A percentile compares a stretch with the other conserved stretches of the same genome.
These are phyloP conservation scores for Unio delphinus DNA, from an alignment of 2,888 invertebrate genomes.

Conservation along the genomic window DNA sequence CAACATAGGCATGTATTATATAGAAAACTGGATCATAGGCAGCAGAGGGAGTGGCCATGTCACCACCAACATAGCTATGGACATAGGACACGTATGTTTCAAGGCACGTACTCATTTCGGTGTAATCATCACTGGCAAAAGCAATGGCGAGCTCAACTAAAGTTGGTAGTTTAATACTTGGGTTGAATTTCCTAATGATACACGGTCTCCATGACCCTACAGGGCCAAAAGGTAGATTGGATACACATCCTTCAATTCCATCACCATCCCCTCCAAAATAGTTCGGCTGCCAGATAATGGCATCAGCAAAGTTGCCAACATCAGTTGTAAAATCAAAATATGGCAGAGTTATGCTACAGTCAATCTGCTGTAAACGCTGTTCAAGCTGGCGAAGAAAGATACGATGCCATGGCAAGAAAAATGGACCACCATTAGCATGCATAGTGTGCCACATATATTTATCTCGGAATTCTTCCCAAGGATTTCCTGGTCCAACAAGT, in stretches of 20 bases:
- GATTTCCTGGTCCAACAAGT: conserved; percentile 43
- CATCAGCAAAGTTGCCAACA: conserved; percentile 58
- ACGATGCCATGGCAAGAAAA: conserved; percentile 68
- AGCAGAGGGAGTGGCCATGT: conserved; percentile 58
- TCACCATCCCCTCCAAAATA: conserved; percentile 65
- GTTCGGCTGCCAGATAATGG: conserved; percentile 67
- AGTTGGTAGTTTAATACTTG: conserved; percentile 55
- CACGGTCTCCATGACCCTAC: conserved; percentile 63
- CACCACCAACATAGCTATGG: conserved; percentile 62
- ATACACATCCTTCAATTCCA: conserved; percentile 53
- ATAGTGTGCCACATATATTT: conserved; percentile 63
- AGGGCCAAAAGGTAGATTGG: conserved; percentile 65
- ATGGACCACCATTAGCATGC: conserved; percentile 59
- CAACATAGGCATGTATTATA: conserved; percentile 58
- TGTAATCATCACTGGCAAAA: conserved; percentile 55
- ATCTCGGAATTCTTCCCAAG: conserved; percentile 64
- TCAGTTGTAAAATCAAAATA: conserved; percentile 69
- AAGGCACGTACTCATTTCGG: conserved; percentile 59
- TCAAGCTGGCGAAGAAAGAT: conserved; percentile 62
- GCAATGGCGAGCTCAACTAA: conserved; percentile 58
- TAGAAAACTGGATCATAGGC: conserved; percentile 64
- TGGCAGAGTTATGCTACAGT: conserved; percentile 65
- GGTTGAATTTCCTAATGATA: conserved; percentile 61
- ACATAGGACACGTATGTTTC: conserved; percentile 59
- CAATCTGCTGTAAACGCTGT: conserved; percentile 62